Conservation (phyloP, 2,113 vertebrate species). For the Hemicordylus capensis region DNA sequence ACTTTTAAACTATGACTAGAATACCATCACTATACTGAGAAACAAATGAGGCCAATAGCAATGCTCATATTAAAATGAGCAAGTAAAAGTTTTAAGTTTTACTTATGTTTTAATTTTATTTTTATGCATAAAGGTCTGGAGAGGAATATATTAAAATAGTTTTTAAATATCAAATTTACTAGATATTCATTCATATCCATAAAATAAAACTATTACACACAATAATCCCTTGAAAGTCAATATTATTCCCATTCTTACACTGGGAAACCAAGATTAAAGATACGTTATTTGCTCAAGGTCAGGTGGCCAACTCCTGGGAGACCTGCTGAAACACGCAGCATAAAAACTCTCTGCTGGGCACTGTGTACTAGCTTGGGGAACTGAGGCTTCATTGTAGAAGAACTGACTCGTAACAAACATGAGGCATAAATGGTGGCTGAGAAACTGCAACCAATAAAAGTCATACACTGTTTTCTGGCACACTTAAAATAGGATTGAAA, state of each 20-base stretch:
- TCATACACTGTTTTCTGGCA: slow-evolving; percentile 4
- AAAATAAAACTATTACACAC: not conserved
- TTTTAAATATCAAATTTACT: not conserved
- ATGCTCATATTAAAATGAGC: not conserved
- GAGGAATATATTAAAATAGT: too few species aligned
- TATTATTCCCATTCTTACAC: not conserved
- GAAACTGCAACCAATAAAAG: not conserved
- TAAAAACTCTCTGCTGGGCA: not conserved
- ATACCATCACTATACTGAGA: not conserved
- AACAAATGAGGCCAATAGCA: not conserved
- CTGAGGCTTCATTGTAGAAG: not conserved
- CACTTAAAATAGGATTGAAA: not conserved
- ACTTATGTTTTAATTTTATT: too few species aligned
- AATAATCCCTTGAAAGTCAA: not conserved
- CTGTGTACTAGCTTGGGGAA: not conserved
- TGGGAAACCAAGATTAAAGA: not conserved
- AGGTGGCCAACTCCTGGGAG: not conserved
- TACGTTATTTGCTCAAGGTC: not conserved
- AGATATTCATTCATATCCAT: not conserved
- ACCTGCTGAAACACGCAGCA: not conserved
- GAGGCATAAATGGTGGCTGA: not conserved
- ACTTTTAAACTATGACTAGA: not conserved
- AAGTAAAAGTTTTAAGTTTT: too few species aligned
- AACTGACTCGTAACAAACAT: not conserved
- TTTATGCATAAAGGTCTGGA: too few species aligned